Conservation (phyloP, 2,113 vertebrate genomes). For the Cheilinus undulatus region DNA sequence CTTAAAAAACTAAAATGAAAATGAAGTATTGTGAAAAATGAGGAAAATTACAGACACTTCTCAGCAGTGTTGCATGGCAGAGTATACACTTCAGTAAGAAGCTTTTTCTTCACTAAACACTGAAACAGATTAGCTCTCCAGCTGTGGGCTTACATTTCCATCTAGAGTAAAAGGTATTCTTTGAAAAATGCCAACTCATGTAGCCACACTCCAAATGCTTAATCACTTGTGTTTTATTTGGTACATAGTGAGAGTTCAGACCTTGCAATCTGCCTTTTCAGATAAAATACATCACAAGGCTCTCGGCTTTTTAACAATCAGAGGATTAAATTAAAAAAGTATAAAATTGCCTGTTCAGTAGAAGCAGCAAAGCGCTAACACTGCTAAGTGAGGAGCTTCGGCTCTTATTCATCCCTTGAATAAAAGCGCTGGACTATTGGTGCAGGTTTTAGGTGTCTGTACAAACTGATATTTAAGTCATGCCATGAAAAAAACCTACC, state of each 20-base stretch:
- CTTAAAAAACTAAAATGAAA: not conserved
- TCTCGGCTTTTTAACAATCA: conserved; percentile 27
- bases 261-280: not conserved
- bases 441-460: not conserved
- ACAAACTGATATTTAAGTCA: conserved; percentile 12
- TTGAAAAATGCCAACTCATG: not conserved
- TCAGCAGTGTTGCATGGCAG: not conserved
- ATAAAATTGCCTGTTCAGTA: conserved; percentile 3
- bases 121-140: conserved; percentile 5
- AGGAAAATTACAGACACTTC: not conserved
- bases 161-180: conserved; percentile 8
- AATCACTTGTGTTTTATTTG: conserved; percentile 1
- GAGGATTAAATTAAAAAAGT: conserved; percentile 14
- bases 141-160: not conserved
- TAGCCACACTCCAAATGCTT: not conserved
- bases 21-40: not conserved
- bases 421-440: not conserved
- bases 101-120: conserved; percentile 1
- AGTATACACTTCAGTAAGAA: conserved; percentile 1
- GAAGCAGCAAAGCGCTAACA: conserved; percentile 11
- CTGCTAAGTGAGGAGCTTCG: conserved; percentile 9
- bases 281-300: conserved; percentile 21
- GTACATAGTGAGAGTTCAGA: conserved; percentile 1
- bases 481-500: not conserved
- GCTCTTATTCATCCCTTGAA: conserved; percentile 7